phyloP scores from a whole-genome alignment of 2,888 invertebrate species.

The Epinotia demarniana region DNA sequence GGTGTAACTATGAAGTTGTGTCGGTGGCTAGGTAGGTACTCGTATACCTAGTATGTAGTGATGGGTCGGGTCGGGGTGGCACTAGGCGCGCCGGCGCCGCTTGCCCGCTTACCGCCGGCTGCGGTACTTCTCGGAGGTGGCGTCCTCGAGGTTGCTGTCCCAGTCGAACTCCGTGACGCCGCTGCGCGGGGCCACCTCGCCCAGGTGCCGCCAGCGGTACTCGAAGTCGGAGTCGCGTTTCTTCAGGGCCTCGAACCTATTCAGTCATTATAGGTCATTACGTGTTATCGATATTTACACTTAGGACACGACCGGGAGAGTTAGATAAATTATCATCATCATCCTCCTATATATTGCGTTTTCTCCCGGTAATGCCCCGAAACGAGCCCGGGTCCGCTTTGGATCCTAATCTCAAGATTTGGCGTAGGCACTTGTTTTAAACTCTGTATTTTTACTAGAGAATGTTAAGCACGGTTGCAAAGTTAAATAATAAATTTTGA shows the following conservation, averaged over 20 bases:
- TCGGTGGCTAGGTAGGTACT: constrained; percentile 26
- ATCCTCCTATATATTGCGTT: too few relatives aligned
- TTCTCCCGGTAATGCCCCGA: too few relatives aligned
- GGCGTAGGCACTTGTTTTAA: too few relatives aligned
- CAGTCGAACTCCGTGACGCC: constrained; percentile 95
- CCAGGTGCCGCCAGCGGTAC: constrained; percentile 92
- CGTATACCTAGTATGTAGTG: constrained; percentile 35
- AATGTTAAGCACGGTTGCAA: too few relatives aligned
- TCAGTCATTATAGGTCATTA: too few relatives aligned
- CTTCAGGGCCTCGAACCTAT: constrained; percentile 91
- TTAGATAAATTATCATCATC: too few relatives aligned
- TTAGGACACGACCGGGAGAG: too few relatives aligned
- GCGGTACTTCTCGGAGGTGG: constrained; percentile 79
- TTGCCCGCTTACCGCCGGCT: constrained; percentile 51
- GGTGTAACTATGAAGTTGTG: constrained; percentile 37
- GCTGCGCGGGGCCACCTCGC: constrained; percentile 89
- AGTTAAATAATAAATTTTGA: too few relatives aligned
- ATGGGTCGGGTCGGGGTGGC: constrained; percentile 49
- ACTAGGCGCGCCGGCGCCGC: constrained; percentile 56
- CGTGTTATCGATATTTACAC: too few relatives aligned
- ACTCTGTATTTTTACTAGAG: too few relatives aligned
- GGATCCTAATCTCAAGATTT: too few relatives aligned
- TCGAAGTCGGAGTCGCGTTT: constrained; percentile 92
- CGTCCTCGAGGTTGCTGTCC: constrained; percentile 92
- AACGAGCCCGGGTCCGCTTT: too few relatives aligned